These are phyloP conservation scores for Brevimyrus niger DNA, from an alignment of 2,113 vertebrate species.

Conservation along the genomic window DNA sequence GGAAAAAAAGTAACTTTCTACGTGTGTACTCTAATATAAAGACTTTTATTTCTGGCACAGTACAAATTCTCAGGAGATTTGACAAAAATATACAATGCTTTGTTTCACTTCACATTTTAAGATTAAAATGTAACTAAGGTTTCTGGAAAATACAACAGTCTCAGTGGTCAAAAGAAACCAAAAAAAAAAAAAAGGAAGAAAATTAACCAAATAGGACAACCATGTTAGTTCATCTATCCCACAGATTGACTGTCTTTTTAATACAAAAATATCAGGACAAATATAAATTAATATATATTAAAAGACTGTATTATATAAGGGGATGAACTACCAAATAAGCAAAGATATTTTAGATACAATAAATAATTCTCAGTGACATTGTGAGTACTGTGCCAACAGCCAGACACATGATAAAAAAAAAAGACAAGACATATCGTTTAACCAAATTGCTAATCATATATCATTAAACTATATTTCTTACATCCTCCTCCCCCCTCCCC, in stretches of 20 bases:
- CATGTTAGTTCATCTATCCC: constrained; percentile 85
- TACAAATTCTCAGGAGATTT: constrained; percentile 71
- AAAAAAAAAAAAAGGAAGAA: constrained; percentile 48
- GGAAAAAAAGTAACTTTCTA: constrained; percentile 64
- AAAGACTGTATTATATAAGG: constrained; percentile 75
- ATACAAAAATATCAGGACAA: constrained; percentile 97
- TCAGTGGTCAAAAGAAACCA: constrained; percentile 64
- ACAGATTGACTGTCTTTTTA: constrained; percentile 70
- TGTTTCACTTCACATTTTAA: constrained; percentile 69
- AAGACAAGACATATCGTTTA: constrained; percentile 36
- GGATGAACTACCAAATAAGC: constrained; percentile 85
- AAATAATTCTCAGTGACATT: constrained; percentile 94
- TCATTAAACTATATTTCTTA: constrained; percentile 71
- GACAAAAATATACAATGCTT: constrained; percentile 74
- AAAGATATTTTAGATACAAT: constrained; percentile 95
- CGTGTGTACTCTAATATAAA: constrained; percentile 70
- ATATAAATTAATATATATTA: constrained; percentile 99
- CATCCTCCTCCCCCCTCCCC: constrained; percentile 7
- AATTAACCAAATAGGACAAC: constrained; percentile 67
- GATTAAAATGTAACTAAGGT: constrained; percentile 71
- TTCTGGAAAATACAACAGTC: constrained; percentile 65
- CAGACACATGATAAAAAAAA: constrained; percentile 62
- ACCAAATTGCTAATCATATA: constrained; percentile 76
- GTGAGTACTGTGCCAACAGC: constrained; percentile 70
- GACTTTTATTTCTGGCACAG: constrained; percentile 69